A percentile compares a stretch with the other conserved stretches of the same genome.
Conservation (phyloP, 1,140 invertebrate species). For the Ceratosolen fusciceps region DNA sequence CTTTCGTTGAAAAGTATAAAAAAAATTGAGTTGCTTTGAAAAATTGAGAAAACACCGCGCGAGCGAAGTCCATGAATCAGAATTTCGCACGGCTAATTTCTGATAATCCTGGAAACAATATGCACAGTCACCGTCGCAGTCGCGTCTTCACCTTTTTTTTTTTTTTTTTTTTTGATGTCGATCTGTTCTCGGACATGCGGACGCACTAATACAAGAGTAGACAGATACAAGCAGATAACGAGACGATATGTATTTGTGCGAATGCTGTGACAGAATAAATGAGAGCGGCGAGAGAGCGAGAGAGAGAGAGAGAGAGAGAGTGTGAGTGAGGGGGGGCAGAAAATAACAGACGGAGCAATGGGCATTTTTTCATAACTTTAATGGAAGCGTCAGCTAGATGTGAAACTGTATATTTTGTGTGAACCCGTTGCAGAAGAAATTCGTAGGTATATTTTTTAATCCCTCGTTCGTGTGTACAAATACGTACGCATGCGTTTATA, state of each 20-base stretch:
- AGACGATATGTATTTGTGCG: slow-evolving; percentile 1
- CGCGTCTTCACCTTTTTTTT: slow-evolving; percentile 1
- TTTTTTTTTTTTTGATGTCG: slow-evolving; percentile 1
- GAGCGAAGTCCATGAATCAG: background rate
- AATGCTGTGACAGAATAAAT: background rate
- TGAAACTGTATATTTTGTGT: slow-evolving; percentile 17
- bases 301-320: background rate
- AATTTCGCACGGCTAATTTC: background rate
- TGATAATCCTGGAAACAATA: slow-evolving; percentile 32
- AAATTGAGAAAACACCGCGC: too few relatives aligned
- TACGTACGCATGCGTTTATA: background rate
- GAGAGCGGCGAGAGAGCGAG: background rate
- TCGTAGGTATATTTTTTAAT: background rate
- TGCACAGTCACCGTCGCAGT: too few relatives aligned
- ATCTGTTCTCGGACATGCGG: too few relatives aligned
- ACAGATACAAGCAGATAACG: slow-evolving; percentile 38
- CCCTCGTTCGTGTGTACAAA: background rate
- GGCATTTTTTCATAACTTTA: slow-evolving; percentile 49
- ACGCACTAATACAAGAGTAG: background rate
- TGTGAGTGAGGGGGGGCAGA: too few relatives aligned
- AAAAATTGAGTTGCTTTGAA: too few relatives aligned
- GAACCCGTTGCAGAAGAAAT: background rate
- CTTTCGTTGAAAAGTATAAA: too few relatives aligned
- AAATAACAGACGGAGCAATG: slow-evolving; percentile 22
- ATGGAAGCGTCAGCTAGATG: slow-evolving; percentile 41